Conservation (phyloP, 2,113 vertebrate species). For the Prionailurus bengalensis region DNA sequence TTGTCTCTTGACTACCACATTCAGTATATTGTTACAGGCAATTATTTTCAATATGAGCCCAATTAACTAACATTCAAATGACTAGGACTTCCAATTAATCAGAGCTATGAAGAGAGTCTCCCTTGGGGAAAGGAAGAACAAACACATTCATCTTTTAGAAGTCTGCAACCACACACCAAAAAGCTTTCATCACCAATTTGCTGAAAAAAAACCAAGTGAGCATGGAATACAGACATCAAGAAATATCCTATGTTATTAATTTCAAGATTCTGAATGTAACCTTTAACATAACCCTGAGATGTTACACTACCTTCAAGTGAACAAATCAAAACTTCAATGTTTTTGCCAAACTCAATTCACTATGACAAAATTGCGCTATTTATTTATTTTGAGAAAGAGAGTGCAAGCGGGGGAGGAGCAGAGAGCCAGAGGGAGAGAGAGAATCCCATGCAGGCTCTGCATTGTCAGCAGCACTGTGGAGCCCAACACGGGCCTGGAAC, state of each 20-base stretch:
- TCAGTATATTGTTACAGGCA: constrained; percentile 29
- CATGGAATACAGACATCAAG: background rate
- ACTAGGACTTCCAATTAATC: constrained; percentile 42
- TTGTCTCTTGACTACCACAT: constrained; percentile 13
- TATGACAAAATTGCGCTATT: background rate
- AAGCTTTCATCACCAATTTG: background rate
- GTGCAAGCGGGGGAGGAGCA: no score
- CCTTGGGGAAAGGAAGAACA: background rate
- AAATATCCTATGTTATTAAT: background rate
- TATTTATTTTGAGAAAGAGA: no score
- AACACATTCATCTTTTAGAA: constrained; percentile 44
- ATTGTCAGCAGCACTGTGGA: no score
- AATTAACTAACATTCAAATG: constrained; percentile 52
- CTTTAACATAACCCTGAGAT: background rate
- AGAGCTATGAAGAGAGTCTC: background rate
- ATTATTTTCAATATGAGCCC: constrained; percentile 54
- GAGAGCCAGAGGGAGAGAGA: no score
- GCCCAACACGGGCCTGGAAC: no score
- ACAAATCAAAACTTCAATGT: background rate
- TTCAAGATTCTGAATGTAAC: background rate
- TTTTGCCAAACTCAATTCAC: constrained; percentile 34
- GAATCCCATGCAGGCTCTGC: no score
- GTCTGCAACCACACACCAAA: background rate
- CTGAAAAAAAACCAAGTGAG: background rate
- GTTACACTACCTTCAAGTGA: background rate